Conservation (phyloP, 2,113 vertebrate genomes). For the Anser cygnoides region DNA sequence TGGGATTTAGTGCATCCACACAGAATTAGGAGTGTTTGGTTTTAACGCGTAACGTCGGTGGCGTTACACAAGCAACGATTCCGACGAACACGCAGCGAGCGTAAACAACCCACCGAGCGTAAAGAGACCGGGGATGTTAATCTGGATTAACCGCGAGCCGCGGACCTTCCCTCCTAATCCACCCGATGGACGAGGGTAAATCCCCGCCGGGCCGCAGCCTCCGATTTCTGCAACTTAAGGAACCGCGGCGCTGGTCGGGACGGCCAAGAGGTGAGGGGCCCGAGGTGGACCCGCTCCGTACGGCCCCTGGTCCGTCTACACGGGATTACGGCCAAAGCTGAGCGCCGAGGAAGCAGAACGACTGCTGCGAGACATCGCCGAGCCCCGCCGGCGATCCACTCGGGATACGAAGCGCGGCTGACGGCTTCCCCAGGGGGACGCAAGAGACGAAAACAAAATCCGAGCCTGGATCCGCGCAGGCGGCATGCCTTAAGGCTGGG, state of each 20-base stretch:
- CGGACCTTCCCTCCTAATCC: slow-evolving; percentile 57
- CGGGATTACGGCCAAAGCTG: background rate
- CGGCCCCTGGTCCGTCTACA: background rate
- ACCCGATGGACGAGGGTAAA: slow-evolving; percentile 35
- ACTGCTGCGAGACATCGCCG: background rate
- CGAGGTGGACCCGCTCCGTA: background rate
- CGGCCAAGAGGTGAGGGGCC: background rate
- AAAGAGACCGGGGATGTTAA: slow-evolving; percentile 69
- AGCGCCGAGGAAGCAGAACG: background rate
- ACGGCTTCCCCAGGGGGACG: background rate
- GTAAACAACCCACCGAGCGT: slow-evolving; percentile 30
- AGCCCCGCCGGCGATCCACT: background rate
- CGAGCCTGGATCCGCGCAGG: background rate
- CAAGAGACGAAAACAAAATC: background rate
- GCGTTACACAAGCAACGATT: slow-evolving; percentile 14
- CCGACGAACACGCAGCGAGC: slow-evolving; percentile 27
- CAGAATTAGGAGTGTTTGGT: background rate
- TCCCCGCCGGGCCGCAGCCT: background rate
- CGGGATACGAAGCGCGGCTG: background rate
- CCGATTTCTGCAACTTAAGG: slow-evolving; percentile 8
- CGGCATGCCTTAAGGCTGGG: background rate
- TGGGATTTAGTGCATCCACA: background rate
- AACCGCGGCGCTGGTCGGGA: background rate
- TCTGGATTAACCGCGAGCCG: slow-evolving; percentile 68
- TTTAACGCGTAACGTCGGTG: background rate